phyloP scores from a whole-genome alignment of 1,140 invertebrate genomes.

The Araneus ventricosus region DNA sequence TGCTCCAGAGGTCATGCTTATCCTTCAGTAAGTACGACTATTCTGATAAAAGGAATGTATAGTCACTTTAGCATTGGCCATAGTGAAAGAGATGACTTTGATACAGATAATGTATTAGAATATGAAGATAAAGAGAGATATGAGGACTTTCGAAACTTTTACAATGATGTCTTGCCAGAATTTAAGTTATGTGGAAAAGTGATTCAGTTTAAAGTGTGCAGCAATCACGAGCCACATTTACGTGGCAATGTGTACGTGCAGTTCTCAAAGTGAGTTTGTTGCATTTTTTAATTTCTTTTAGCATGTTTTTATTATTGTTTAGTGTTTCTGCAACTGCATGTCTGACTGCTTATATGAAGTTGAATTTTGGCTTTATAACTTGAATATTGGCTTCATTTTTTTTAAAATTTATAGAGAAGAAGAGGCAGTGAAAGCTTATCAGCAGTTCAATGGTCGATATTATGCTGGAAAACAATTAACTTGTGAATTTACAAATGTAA shows the following conservation, averaged over 20 bases:
- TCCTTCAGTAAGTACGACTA: slow-evolving; percentile 85
- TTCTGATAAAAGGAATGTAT: slow-evolving; percentile 92
- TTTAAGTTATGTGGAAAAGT: slow-evolving; percentile 89
- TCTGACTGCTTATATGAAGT: background rate
- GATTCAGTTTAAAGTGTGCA: slow-evolving; percentile 90
- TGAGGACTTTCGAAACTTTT: slow-evolving; percentile 92
- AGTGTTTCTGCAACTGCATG: background rate
- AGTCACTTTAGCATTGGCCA: slow-evolving; percentile 89
- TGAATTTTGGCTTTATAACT: background rate
- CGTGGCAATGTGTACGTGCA: slow-evolving; percentile 95
- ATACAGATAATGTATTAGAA: slow-evolving; percentile 90
- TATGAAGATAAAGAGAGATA: slow-evolving; percentile 91
- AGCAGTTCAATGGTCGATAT: slow-evolving; percentile 90
- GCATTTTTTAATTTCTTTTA: background rate
- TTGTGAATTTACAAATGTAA: slow-evolving; percentile 89
- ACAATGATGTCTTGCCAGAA: slow-evolving; percentile 91
- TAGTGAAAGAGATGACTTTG: slow-evolving; percentile 87
- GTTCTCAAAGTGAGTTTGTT: slow-evolving; percentile 83
- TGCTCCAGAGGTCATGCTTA: slow-evolving; percentile 87
- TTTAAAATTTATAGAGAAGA: slow-evolving; percentile 78
- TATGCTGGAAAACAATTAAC: slow-evolving; percentile 92
- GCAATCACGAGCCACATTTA: slow-evolving; percentile 92
- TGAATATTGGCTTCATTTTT: background rate
- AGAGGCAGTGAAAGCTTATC: slow-evolving; percentile 83
- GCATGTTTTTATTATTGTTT: slow-evolving; percentile 11